These are phyloP conservation scores for Odontesthes bonariensis DNA, from an alignment of 2,113 vertebrate genomes.

Conservation along the genomic window DNA sequence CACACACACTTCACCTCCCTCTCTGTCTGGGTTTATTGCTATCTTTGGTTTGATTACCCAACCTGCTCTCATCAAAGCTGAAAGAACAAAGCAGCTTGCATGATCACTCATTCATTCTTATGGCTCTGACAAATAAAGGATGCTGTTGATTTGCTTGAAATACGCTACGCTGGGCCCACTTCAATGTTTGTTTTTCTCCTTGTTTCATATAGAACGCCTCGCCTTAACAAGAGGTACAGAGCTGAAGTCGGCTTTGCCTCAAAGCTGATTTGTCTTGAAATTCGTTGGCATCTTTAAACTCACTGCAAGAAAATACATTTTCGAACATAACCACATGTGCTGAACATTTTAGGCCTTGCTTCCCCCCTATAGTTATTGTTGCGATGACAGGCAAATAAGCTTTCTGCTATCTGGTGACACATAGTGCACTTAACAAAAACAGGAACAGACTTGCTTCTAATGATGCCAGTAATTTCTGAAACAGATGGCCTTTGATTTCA, in stretches of 20 bases:
- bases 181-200: conserved; percentile 14
- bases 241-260: conserved; percentile 7
- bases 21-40: conserved; percentile 38
- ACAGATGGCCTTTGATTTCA: conserved; percentile 18
- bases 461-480: conserved; percentile 21
- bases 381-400: background rate
- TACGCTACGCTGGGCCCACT: conserved; percentile 24
- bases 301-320: background rate
- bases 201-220: conserved; percentile 20
- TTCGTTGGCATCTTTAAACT: background rate
- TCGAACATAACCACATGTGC: conserved; percentile 1
- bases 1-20: conserved; percentile 31
- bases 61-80: conserved; percentile 57
- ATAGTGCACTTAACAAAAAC: conserved; percentile 6
- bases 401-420: background rate
- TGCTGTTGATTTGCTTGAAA: conserved; percentile 37
- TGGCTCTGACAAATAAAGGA: conserved; percentile 55
- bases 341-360: background rate
- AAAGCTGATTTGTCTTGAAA: conserved; percentile 16
- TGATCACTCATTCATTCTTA: conserved; percentile 55
- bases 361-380: background rate
- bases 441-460: conserved; percentile 4
- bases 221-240: conserved; percentile 2
- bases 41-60: conserved; percentile 47
- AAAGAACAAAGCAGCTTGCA: conserved; percentile 50